A percentile compares a stretch with the other conserved stretches of the same genome.
Evolutionary conservation across 2,797 vertebrate species (phyloP).

Genomic region (Chelon auratus): DNA sequence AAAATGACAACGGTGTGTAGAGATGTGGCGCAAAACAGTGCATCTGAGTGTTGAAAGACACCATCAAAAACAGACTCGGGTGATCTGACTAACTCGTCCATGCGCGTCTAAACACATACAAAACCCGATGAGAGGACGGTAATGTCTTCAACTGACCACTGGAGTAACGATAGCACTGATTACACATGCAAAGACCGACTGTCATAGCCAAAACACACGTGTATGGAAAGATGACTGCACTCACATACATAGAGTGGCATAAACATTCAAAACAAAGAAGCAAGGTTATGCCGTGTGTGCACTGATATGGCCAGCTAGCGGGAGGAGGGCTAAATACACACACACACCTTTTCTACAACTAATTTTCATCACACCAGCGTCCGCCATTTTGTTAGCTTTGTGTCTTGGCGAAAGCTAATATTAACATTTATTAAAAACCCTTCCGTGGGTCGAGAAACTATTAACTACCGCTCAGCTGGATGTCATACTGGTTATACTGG

Average conservation of each 20-base stretch:
- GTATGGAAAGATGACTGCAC: neutral
- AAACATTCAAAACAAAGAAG: neutral
- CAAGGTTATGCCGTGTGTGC: neutral
- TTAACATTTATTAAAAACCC: slow-evolving; percentile 22
- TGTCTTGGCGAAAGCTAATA: slow-evolving; percentile 58
- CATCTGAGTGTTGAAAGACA: slow-evolving; percentile 23
- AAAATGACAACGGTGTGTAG: slow-evolving; percentile 52
- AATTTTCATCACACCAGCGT: slow-evolving; percentile 58
- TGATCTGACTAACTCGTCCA: neutral
- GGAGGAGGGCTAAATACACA: slow-evolving; percentile 33
- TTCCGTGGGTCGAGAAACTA: fast-evolving
- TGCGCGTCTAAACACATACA: slow-evolving; percentile 9
- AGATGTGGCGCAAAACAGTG: slow-evolving; percentile 27
- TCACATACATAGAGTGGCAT: neutral
- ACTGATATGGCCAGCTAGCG: slow-evolving; percentile 21
- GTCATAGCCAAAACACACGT: slow-evolving; percentile 12
- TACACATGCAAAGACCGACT: slow-evolving; percentile 23
- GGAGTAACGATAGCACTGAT: slow-evolving; percentile 37
- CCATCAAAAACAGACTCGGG: neutral
- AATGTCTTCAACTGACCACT: slow-evolving; percentile 51
- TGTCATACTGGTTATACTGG: fast-evolving
- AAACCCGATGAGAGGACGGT: slow-evolving; percentile 22
- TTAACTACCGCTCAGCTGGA: fast-evolving
- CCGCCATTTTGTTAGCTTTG: slow-evolving; percentile 84
- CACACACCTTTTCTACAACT: slow-evolving; percentile 47